phyloP scores from a whole-genome alignment of 2,113 vertebrate genomes.

The Lanius collurio region DNA sequence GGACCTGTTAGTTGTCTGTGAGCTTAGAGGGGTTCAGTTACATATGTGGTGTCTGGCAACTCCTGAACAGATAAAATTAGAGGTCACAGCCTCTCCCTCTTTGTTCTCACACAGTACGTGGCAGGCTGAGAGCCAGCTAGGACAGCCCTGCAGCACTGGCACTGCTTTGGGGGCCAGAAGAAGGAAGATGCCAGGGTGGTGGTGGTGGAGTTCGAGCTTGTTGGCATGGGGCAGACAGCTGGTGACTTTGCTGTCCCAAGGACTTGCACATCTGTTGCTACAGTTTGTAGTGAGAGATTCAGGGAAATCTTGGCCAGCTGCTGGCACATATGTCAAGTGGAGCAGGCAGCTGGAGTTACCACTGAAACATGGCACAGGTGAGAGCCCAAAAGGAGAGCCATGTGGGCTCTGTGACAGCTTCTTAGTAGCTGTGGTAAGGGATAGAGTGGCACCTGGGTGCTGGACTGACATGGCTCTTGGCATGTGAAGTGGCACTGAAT shows the following conservation, averaged over 20 bases:
- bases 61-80: slow-evolving; percentile 28
- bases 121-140: not conserved
- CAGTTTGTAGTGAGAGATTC: not conserved
- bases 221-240: not conserved
- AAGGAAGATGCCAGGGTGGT: not conserved
- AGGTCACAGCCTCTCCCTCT: not conserved
- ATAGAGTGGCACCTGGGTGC: not conserved
- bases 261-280: not conserved
- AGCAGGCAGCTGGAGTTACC: not conserved
- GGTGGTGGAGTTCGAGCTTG: not conserved
- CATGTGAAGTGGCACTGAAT: not conserved
- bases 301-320: not conserved
- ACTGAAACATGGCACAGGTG: not conserved
- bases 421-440: not conserved
- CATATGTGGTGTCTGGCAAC: not conserved
- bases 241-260: not conserved
- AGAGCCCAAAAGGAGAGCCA: not conserved
- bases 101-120: not conserved
- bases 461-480: not conserved
- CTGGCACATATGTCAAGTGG: not conserved
- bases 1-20: not conserved
- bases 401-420: not conserved
- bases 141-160: not conserved
- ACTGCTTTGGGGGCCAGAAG: not conserved
- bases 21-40: not conserved